Conservation (phyloP, 2,113 vertebrate species). For the Salvelinus namaycush region DNA sequence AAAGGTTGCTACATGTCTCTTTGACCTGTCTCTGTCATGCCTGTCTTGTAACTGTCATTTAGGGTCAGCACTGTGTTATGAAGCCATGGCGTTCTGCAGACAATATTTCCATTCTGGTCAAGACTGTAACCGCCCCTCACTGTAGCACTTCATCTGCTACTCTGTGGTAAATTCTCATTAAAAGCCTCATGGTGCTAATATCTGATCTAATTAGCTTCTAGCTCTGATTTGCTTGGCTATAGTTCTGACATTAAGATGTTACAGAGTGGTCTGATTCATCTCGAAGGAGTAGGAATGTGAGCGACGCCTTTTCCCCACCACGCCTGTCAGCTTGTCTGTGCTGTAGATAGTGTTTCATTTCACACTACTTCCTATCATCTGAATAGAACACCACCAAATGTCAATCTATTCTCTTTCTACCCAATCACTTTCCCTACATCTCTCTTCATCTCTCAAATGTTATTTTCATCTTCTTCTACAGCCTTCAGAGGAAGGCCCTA, state of each 20-base stretch:
- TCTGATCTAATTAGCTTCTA: slow-evolving; percentile 28
- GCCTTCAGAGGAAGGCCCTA: too few species aligned
- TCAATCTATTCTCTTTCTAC: slow-evolving; percentile 17
- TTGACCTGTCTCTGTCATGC: too few species aligned
- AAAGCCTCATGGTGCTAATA: slow-evolving; percentile 24
- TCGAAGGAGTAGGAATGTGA: slow-evolving; percentile 11
- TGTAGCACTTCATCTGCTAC: background rate
- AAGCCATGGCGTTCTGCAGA: background rate
- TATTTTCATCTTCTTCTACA: slow-evolving; percentile 28
- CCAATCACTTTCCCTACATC: slow-evolving; percentile 51
- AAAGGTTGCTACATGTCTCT: too few species aligned
- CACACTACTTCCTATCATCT: slow-evolving; percentile 51
- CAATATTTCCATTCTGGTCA: background rate
- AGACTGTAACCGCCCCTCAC: background rate
- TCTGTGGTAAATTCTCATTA: background rate
- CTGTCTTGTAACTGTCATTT: background rate
- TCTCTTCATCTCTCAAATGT: slow-evolving; percentile 35
- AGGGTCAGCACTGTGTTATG: background rate
- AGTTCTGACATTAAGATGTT: slow-evolving; percentile 24
- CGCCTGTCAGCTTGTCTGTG: slow-evolving; percentile 48
- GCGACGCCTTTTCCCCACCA: slow-evolving; percentile 26
- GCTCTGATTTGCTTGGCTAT: slow-evolving; percentile 31
- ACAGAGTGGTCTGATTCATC: slow-evolving; percentile 31
- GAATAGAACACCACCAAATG: slow-evolving; percentile 37
- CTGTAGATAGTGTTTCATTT: slow-evolving; percentile 57